Evolutionary conservation across 2,888 invertebrate species (phyloP).

Genomic region (Sympetrum striolatum): DNA sequence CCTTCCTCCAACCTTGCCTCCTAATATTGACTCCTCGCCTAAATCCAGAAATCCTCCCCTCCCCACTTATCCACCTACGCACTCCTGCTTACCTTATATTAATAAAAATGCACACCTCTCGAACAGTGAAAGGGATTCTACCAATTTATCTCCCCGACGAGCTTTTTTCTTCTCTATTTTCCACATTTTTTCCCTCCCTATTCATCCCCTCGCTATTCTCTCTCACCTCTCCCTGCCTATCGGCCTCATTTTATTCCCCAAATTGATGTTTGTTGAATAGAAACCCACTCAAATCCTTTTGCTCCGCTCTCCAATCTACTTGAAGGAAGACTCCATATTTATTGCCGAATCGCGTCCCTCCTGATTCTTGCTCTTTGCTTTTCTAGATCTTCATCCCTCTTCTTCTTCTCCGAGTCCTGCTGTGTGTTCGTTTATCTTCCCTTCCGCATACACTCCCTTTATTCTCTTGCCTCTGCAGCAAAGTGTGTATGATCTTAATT

Average conservation of each 20-base stretch:
- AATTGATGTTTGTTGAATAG: constrained; percentile 44
- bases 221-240: neutral
- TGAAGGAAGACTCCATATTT: constrained; percentile 10
- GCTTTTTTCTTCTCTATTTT: neutral
- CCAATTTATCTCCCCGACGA: constrained; percentile 15
- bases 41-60: neutral
- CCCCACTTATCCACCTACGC: neutral
- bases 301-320: constrained; percentile 26
- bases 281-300: constrained; percentile 39
- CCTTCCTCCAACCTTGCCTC: neutral
- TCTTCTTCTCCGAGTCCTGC: too few relatives aligned
- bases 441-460: too few relatives aligned
- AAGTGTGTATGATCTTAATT: too few relatives aligned
- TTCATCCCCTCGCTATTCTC: neutral
- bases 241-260: constrained; percentile 21
- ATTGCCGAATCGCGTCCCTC: constrained; percentile 1
- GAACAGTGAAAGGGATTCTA: constrained; percentile 21
- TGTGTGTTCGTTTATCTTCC: neutral
- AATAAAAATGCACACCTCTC: constrained; percentile 39
- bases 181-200: neutral
- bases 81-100: constrained; percentile 29
- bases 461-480: too few relatives aligned
- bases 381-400: neutral
- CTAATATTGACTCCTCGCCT: neutral
- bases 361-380: too few relatives aligned